A percentile compares a stretch with the other conserved stretches of the same genome.
These are phyloP conservation scores for Dyspetes luteomarginatus DNA, from an alignment of 2,888 invertebrate genomes.

Conservation along the genomic window DNA sequence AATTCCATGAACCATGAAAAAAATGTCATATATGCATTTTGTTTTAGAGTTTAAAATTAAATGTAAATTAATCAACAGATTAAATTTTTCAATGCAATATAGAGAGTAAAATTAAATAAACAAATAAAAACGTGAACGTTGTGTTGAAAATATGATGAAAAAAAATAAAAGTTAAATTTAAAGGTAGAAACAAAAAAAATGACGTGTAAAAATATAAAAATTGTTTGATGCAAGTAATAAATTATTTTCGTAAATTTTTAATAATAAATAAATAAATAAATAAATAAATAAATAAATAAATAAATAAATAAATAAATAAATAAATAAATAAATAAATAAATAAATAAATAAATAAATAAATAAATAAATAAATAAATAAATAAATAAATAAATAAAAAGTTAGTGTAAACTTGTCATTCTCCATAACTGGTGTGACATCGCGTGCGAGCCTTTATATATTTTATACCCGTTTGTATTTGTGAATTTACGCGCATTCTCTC, in stretches of 20 bases:
- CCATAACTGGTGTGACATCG: slow-evolving; percentile 22
- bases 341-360: neutral
- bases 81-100: no score
- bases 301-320: neutral
- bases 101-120: no score
- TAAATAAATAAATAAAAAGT: neutral
- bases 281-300: neutral
- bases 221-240: neutral
- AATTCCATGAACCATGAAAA: no score
- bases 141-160: neutral
- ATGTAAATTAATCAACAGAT: no score
- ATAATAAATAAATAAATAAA: no score
- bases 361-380: neutral
- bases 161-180: neutral
- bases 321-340: neutral
- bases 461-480: slow-evolving; percentile 21
- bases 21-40: no score
- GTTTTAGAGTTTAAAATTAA: no score
- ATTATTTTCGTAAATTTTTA: no score
- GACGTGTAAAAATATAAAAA: neutral
- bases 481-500: slow-evolving; percentile 42
- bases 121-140: no score
- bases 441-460: slow-evolving; percentile 33
- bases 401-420: neutral
- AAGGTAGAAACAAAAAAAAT: neutral